Evolutionary conservation across 2,888 invertebrate genomes (phyloP), one percentile per base, ranked within the genome.

Genomic region (Mythimna impura): DNA sequence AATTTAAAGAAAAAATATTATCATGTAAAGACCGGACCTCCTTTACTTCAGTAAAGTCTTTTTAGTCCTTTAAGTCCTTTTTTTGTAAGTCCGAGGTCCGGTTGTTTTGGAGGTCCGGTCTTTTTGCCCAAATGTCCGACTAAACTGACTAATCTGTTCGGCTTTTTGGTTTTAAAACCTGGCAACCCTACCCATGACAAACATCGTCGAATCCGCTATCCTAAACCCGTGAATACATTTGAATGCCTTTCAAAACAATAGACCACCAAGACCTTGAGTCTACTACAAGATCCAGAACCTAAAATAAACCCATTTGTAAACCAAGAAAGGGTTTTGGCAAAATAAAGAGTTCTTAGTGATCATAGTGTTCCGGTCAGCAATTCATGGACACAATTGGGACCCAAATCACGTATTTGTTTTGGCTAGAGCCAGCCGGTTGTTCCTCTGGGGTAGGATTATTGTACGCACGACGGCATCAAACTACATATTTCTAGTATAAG

Each of bases 281-380:
- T 17, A 50, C n/a, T 34, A 65, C 61, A 65, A 30, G 61, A 72
- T 65, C 57, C 65, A 54, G 73, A 78, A 7, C 62, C 55, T 64
- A 63, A 78, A 77, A 71, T 76, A 85, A 76, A 63, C 64, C 50
- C 65, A 61, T 73, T 81, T 78, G 74, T 82, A 66, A 68, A 78
- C 84, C 82, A 84, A 83, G 79, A 75, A 87, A 87, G 86, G 85
- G 82, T 77, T 87, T 86, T 82, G 77, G 73, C 71, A 76, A 86
- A 85, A 87, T 86, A 89, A 87, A 87, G 81, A 87, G 80, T 84
- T 74, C 50, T 30, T 22, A 50, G 40, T 84, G 86, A 86, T 88
- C 87, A 82, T 40, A 74, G 74, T 75, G 77, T 71, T 73, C 63
- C 75, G 76, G 84, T 83, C 82, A 81, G 81, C 82, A 85, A 77